These are phyloP conservation scores for Criorhina ranunculi DNA, from an alignment of 2,888 invertebrate species.

Conservation along the genomic window DNA sequence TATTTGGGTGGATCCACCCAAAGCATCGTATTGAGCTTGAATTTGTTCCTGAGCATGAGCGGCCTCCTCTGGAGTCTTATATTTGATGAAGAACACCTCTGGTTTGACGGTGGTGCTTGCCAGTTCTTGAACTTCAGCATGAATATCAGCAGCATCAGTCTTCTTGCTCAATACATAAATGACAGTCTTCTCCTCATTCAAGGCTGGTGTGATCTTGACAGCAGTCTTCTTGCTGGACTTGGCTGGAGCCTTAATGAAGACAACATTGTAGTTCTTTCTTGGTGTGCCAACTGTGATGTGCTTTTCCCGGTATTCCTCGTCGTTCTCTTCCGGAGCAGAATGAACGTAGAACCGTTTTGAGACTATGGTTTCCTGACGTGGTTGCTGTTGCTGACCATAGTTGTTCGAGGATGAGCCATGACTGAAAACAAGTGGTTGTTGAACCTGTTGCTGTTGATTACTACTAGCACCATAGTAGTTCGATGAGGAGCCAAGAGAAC, in stretches of 20 bases:
- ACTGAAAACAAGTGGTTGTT: slow-evolving; percentile 38
- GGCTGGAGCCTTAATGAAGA: slow-evolving; percentile 84
- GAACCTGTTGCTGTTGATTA: slow-evolving; percentile 40
- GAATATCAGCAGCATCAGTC: slow-evolving; percentile 81
- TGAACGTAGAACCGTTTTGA: slow-evolving; percentile 84
- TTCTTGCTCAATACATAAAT: slow-evolving; percentile 84
- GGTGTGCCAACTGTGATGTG: slow-evolving; percentile 83
- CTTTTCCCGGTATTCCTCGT: slow-evolving; percentile 81
- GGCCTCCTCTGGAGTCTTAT: slow-evolving; percentile 84
- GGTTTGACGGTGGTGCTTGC: slow-evolving; percentile 82
- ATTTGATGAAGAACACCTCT: slow-evolving; percentile 85
- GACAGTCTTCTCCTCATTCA: slow-evolving; percentile 84
- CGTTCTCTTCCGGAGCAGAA: slow-evolving; percentile 83
- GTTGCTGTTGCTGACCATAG: slow-evolving; percentile 76
- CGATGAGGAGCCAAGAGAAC: slow-evolving; percentile 17
- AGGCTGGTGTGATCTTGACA: slow-evolving; percentile 82
- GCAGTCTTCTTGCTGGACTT: slow-evolving; percentile 81
- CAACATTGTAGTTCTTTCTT: slow-evolving; percentile 84
- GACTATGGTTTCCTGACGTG: slow-evolving; percentile 80
- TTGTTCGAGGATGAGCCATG: slow-evolving; percentile 47
- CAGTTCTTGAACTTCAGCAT: slow-evolving; percentile 82
- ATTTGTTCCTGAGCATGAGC: slow-evolving; percentile 83
- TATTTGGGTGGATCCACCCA: slow-evolving; percentile 83
- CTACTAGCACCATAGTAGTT: slow-evolving; percentile 8
- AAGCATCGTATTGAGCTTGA: slow-evolving; percentile 83